Percentiles rank a stretch among this genome's conserved stretches.
phyloP scores from a whole-genome alignment of 2,888 invertebrate genomes.

The Amiota mariae region DNA sequence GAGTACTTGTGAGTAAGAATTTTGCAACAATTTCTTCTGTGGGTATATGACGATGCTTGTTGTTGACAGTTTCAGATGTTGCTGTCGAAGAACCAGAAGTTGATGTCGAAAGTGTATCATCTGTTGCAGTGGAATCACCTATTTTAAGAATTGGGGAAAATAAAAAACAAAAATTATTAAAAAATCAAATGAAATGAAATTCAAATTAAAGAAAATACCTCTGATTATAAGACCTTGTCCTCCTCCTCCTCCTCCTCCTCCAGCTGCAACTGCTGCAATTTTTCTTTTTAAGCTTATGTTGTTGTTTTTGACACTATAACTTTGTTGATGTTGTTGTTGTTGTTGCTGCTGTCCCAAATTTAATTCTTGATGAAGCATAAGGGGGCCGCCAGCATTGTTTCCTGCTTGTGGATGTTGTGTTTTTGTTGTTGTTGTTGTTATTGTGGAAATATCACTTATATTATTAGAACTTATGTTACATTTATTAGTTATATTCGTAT shows the following conservation, averaged over 20 bases:
- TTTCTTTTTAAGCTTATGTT: background rate
- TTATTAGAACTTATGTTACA: constrained; percentile 58
- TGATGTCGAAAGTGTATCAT: constrained; percentile 23
- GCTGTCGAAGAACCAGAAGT: constrained; percentile 4
- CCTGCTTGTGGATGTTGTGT: constrained; percentile 23
- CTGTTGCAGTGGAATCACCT: constrained; percentile 37
- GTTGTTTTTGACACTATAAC: constrained; percentile 37
- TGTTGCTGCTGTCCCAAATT: too few relatives aligned
- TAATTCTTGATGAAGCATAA: too few relatives aligned
- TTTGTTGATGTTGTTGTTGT: too few relatives aligned
- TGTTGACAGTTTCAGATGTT: constrained; percentile 33
- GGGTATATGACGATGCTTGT: constrained; percentile 49
- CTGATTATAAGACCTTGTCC: background rate
- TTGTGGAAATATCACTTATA: constrained; percentile 52
- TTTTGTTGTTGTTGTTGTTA: constrained; percentile 30
- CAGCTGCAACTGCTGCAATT: background rate
- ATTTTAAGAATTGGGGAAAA: background rate
- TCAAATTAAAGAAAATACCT: background rate
- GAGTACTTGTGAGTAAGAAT: constrained; percentile 47
- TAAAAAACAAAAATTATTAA: background rate
- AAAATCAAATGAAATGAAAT: background rate
- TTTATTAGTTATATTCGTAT: constrained; percentile 67
- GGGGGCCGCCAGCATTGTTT: background rate
- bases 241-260: background rate
- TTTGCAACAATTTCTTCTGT: constrained; percentile 61